These are phyloP conservation scores for Eumacrocentrus americanus DNA, from an alignment of 2,888 invertebrate genomes.

Conservation along the genomic window DNA sequence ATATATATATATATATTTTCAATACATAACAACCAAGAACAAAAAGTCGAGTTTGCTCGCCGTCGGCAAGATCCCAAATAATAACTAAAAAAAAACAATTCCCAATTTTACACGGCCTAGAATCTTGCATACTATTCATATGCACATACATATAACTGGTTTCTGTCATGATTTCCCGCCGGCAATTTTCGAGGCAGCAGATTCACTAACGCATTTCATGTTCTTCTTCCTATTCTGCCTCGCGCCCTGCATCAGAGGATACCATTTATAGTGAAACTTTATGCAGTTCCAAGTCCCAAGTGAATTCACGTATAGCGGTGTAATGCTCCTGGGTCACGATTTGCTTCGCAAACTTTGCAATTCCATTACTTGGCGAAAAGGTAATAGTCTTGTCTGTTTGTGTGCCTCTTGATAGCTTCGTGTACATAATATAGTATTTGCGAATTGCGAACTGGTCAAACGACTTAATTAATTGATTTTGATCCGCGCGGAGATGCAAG, in stretches of 20 bases:
- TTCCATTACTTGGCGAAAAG: conserved; percentile 40
- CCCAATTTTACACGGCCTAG: not conserved
- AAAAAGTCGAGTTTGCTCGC: not conserved
- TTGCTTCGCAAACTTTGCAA: conserved; percentile 42
- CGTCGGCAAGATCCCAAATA: not conserved
- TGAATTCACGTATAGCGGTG: conserved; percentile 35
- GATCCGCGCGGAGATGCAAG: not conserved
- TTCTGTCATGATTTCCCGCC: conserved; percentile 37
- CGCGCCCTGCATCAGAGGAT: conserved; percentile 1
- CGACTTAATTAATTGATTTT: not conserved
- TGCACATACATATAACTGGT: conserved; percentile 21
- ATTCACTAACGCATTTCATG: conserved; percentile 33
- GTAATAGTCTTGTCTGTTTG: not conserved
- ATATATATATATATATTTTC: not conserved
- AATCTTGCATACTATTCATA: not conserved
- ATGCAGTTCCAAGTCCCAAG: conserved; percentile 35
- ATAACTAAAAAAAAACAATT: not conserved
- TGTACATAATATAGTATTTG: not conserved
- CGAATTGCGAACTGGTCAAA: not conserved
- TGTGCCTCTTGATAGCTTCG: too few species aligned
- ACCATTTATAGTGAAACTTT: conserved; percentile 30
- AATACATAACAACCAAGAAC: not conserved
- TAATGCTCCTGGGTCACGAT: conserved; percentile 40
- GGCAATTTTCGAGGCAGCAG: conserved; percentile 31
- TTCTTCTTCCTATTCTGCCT: conserved; percentile 14